Evolutionary conservation across 2,888 invertebrate species (phyloP), one percentile per base, ranked within the genome.

Genomic region (Spilarctia lutea): DNA sequence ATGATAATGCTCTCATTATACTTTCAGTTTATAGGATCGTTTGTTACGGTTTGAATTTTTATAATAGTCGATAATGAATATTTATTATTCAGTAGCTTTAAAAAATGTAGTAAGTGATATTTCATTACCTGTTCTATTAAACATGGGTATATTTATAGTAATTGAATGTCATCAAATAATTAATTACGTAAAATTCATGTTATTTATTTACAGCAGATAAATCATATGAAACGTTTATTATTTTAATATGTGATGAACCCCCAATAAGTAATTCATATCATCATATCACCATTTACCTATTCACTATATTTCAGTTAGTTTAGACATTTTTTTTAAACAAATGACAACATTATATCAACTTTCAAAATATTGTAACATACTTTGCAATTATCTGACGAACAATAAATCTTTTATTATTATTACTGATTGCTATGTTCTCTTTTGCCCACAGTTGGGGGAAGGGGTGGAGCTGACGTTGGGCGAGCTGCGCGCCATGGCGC

Each of bases 401-500:
- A 45, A 45, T 45, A 45, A 45, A 45, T 0, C 16, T 45, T 16
- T 45, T 16, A 45, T 45, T 7, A 7, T 45, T 7, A 2, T 33
- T 71, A 71, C 48, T 71, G 7, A 71, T 30, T 27, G 33, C 16
- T 27, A 30, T 83, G 87, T 83, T 82, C 18, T 63, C 73, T 83
- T 78, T 97, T 97, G 88, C 86, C 79, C 70, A 84, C 96, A 98
- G 98, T 97, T 98, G 98, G 98, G 98, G 97, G 98, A 98, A 97
- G 98, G 98, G 96, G 97, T 97, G 97, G 97, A 97, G 97, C 97
- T 98, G 97, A 98, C 98, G 94, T 97, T 99, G 97, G 97, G 98
- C 94, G 99, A 99, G 97, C 98, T 99, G 96, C 99, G 99, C 97
- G 99, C 99, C 94, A 99, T 99, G 99, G 99, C 99, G 94, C 97